A percentile compares a stretch with the other conserved stretches of the same genome.
Conservation (phyloP, 2,888 invertebrate species). For the Tridacna gigas region DNA sequence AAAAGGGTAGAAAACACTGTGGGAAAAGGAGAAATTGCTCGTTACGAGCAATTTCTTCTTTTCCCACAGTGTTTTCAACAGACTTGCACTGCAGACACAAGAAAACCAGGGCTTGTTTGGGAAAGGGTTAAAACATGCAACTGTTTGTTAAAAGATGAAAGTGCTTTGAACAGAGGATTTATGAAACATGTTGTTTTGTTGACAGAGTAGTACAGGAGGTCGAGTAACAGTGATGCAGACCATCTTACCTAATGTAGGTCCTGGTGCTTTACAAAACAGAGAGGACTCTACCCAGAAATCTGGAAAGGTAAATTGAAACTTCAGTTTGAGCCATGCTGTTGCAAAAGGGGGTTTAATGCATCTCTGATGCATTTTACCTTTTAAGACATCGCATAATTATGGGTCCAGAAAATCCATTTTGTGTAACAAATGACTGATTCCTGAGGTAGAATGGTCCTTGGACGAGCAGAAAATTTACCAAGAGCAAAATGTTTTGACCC, state of each 20-base stretch:
- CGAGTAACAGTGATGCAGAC: constrained; percentile 97
- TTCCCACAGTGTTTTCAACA: background rate
- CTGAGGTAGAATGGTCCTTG: no score
- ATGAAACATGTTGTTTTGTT: background rate
- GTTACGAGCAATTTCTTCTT: no score
- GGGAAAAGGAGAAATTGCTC: background rate
- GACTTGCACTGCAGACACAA: no score
- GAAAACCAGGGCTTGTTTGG: background rate
- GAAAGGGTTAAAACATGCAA: background rate
- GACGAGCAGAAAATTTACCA: no score
- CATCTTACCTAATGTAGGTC: constrained; percentile 90
- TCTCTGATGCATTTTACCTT: no score
- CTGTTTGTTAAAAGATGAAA: background rate
- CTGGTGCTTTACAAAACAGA: constrained; percentile 93
- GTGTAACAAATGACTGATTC: no score
- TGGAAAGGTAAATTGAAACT: constrained; percentile 86
- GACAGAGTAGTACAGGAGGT: constrained; percentile 94
- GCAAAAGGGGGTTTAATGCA: no score
- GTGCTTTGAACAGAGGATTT: no score
- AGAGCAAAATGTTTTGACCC: no score
- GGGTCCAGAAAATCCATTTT: no score
- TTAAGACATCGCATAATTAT: no score
- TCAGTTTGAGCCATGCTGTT: no score
- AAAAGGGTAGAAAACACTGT: background rate
- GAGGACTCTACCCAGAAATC: constrained; percentile 95